These are phyloP conservation scores for Sus cebifrons DNA, from an alignment of 2,797 vertebrate species.

Conservation along the genomic window DNA sequence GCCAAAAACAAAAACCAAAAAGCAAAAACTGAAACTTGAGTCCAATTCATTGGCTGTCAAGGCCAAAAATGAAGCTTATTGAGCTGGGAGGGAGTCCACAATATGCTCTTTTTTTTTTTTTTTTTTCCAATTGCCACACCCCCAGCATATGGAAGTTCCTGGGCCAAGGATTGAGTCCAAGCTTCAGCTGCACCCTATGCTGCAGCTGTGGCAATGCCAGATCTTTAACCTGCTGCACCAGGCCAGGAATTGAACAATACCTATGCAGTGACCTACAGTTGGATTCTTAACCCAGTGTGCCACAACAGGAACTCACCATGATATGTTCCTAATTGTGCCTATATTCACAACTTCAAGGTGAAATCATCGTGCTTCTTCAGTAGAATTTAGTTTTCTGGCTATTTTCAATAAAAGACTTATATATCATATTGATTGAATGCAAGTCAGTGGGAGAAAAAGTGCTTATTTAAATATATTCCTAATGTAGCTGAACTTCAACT, in stretches of 20 bases:
- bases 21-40: background rate
- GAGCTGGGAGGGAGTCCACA: background rate
- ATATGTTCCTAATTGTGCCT: background rate
- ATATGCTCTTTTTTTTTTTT: background rate
- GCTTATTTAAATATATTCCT: conserved; percentile 38
- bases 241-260: too few relatives aligned
- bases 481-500: background rate
- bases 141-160: too few relatives aligned
- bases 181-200: too few relatives aligned
- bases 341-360: background rate
- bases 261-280: too few relatives aligned
- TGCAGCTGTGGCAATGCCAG: too few relatives aligned
- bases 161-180: too few relatives aligned
- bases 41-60: background rate
- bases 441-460: background rate
- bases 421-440: background rate
- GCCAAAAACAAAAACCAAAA: too few relatives aligned
- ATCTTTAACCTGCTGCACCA: too few relatives aligned
- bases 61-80: conserved; percentile 8
- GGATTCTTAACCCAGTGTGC: too few relatives aligned
- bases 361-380: background rate
- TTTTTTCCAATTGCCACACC: too few relatives aligned
- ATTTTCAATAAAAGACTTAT: background rate
- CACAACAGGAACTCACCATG: too few relatives aligned
- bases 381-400: background rate